Base-by-base conservation (phyloP, 2,888 invertebrate species). In the Meiosimyza decipiens region DNA sequence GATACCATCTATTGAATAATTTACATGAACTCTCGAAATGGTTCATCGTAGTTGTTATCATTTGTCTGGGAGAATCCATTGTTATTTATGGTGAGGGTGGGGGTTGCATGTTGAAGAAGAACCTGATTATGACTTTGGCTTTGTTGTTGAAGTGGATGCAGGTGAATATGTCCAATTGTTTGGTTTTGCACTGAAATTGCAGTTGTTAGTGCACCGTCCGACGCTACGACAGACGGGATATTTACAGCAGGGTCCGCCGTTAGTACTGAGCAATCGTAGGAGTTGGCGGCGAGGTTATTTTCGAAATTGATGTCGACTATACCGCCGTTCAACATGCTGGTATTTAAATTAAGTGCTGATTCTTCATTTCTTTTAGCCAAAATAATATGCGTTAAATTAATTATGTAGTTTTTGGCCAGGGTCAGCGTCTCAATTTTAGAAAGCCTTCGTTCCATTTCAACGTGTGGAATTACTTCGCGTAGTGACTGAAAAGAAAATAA, bases 401-500 rank as follows among this genome's bases (percentile, higher is more conserved):
- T 95, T 75, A 96, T 95, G 86, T 95, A 96, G 88, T 95, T 95
- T 88, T 94, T 95, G 80, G 95, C 95, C 84, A 96, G 88, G 12
- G 95, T 95, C 75, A 96, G 87, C 0, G 95, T 96, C 87, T 95
- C 95, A 79, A 96, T 94, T 88, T 96, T 96, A 9, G 95, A 95
- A 74, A 96, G 88, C 82, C 94, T 93, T 73, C 95, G 89, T 79
- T 94, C 94, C 88, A 94, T 92, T 85, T 93, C 93, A 52, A 95
- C 92, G 81, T 95, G 95, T 0, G 95, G 95, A 79, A 95, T 95
- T 3, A 95, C 95, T 83, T 94, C 92, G 49, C 95, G 90, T 67
- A 95, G 88, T 81, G 93, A 94, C 91, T 95, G 88, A 22, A 89
- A 28, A 28, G 3, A 28, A 40, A 40, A 40, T 40, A 7, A 6